phyloP scores from a whole-genome alignment of 92 coral and sea anemone genomes.

The Metridium senile region DNA sequence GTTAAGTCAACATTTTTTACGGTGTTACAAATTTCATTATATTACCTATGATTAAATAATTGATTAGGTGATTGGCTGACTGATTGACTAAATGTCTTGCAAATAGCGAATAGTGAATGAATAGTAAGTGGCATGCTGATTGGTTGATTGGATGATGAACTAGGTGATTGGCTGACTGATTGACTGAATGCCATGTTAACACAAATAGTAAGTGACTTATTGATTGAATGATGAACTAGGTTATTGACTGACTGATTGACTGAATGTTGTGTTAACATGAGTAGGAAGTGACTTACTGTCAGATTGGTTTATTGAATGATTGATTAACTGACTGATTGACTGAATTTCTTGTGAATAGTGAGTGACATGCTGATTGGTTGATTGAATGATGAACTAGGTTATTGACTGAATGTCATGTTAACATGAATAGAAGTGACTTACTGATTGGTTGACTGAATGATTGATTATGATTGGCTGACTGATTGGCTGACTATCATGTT shows the following conservation, averaged over 20 bases:
- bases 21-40: no score
- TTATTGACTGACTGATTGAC: not conserved
- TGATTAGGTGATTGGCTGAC: no score
- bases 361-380: not conserved
- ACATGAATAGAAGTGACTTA: not conserved
- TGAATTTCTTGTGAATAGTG: not conserved
- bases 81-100: no score
- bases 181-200: not conserved
- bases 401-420: not conserved
- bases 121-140: no score
- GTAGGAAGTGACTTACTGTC: not conserved
- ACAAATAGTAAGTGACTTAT: not conserved
- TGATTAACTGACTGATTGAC: not conserved
- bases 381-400: not conserved
- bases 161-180: no score
- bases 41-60: no score
- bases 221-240: not conserved
- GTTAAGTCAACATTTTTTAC: no score
- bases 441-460: not conserved
- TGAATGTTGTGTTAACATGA: not conserved
- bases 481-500: not conserved
- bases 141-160: no score
- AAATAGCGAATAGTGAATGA: no score
- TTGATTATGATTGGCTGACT: not conserved
- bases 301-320: no score